phyloP scores from a whole-genome alignment of 2,113 vertebrate genomes.

The Myotis yumanensis region DNA sequence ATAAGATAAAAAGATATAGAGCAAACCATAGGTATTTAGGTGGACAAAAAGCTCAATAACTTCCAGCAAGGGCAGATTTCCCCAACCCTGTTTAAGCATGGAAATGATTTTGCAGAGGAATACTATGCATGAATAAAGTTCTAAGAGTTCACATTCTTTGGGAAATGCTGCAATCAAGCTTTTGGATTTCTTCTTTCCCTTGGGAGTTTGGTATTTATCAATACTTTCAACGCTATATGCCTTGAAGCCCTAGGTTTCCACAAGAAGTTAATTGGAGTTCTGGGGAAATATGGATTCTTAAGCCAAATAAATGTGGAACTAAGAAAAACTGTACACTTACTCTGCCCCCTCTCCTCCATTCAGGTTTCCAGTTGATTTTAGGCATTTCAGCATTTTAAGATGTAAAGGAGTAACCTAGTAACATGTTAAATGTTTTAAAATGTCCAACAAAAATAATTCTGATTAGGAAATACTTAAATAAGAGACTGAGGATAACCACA shows the following conservation, averaged over 20 bases:
- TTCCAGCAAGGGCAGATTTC: not conserved
- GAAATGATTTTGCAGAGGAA: not conserved
- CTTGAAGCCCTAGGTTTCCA: not conserved
- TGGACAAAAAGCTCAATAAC: not conserved
- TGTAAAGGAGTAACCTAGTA: not conserved
- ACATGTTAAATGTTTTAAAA: not conserved
- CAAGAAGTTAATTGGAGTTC: not conserved
- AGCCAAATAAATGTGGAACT: not conserved
- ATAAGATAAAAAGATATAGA: not conserved
- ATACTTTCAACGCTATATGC: not conserved
- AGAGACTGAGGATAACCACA: not conserved
- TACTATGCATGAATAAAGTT: not conserved
- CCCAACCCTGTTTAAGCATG: not conserved
- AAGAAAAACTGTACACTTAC: not conserved
- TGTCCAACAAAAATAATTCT: not conserved
- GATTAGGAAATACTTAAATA: not conserved
- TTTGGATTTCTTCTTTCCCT: not conserved
- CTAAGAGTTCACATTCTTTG: not conserved
- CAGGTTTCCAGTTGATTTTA: not conserved
- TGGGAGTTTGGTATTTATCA: constrained; percentile 13
- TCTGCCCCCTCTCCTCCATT: not conserved
- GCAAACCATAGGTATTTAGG: not conserved
- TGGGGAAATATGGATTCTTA: not conserved
- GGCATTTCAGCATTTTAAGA: not conserved
- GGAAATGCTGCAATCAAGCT: not conserved